Evolutionary conservation across 1,140 invertebrate species (phyloP).

Genomic region (Branchinecta lynchi): DNA sequence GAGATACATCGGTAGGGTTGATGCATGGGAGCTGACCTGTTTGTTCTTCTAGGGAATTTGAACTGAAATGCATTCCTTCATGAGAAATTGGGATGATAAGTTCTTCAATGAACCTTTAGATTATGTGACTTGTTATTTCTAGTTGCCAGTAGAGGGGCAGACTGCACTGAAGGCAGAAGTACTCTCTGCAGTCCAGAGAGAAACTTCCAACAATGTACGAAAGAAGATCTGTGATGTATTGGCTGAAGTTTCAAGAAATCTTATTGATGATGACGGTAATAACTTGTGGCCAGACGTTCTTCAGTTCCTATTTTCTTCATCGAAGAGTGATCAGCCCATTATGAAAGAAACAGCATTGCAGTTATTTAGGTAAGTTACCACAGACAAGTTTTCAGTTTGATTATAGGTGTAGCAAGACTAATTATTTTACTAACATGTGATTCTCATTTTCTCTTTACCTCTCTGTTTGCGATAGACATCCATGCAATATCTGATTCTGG

Average conservation of each 20-base stretch:
- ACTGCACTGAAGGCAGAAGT: conserved; percentile 69
- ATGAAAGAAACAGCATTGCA: conserved; percentile 85
- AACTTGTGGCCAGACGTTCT: conserved; percentile 95
- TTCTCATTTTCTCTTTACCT: conserved; percentile 22
- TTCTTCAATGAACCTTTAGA: too few species aligned
- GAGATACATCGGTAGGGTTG: too few species aligned
- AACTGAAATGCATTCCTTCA: too few species aligned
- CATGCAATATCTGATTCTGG: too few species aligned
- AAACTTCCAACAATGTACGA: conserved; percentile 50
- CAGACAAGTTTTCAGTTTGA: too few species aligned
- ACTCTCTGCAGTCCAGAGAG: conserved; percentile 59
- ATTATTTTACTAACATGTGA: conserved; percentile 18
- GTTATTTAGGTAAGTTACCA: conserved; percentile 65
- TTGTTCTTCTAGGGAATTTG: too few species aligned
- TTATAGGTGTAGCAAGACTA: too few species aligned
- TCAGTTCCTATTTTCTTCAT: conserved; percentile 89
- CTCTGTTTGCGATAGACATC: too few species aligned
- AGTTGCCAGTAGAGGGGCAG: conserved; percentile 64
- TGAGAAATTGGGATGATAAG: too few species aligned
- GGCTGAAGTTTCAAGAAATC: conserved; percentile 82
- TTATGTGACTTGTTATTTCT: conserved; percentile 25
- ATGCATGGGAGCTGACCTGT: too few species aligned
- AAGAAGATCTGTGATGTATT: conserved; percentile 87
- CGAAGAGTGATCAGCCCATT: conserved; percentile 56
- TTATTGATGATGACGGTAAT: conserved; percentile 90